Base-by-base conservation (phyloP, 2,113 vertebrate species). In the Nothobranchius furzeri region DNA sequence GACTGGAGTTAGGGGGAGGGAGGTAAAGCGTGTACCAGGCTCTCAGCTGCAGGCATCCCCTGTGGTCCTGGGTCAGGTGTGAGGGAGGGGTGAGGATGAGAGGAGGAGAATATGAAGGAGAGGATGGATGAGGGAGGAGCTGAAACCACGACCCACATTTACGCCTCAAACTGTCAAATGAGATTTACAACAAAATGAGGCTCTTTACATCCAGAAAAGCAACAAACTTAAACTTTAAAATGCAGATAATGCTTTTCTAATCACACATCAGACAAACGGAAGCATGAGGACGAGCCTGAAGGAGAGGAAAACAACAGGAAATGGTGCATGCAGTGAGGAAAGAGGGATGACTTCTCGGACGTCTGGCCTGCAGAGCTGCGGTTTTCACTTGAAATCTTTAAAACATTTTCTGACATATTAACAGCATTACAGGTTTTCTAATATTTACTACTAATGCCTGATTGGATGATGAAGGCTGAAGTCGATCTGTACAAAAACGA, bases 121-220 rank as follows among this genome's bases (percentile, higher is more conserved):
- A 76, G 56, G 74, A 67, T 68, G 72, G 53, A 87, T 90, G 63
- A 71, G 13, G 60, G 76, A 67, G 61, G 67, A 60, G 70, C 59
- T 48, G 4, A 75, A 74, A 61, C 36, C 37, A 40, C 37, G 37
- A 9, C 85, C 91, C 86, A 76, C 64, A 74, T 76, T 87, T 92
- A 93, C 73, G 89, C 82, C 85, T 97, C 95, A 95, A 96, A 96
- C 95, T 96, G 96, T 95, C 94, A 94, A 95, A 94, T 75, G 73
- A 96, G 94, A 96, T 85, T 93, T 60, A 95, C 78, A 86, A 80
- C 75, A 90, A 68, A 60, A 79, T 82, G 77, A 83, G 68, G 60
- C 59, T 71, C 66, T 61, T 63, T 11, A 35, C 59, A 60, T 25
- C 14, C 49, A 43, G 53, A 64, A 13, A 51, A 12, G 30, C 36